A percentile compares a stretch with the other conserved stretches of the same genome.
phyloP scores from a whole-genome alignment of 2,113 vertebrate species.

The Lophochroa leadbeateri region DNA sequence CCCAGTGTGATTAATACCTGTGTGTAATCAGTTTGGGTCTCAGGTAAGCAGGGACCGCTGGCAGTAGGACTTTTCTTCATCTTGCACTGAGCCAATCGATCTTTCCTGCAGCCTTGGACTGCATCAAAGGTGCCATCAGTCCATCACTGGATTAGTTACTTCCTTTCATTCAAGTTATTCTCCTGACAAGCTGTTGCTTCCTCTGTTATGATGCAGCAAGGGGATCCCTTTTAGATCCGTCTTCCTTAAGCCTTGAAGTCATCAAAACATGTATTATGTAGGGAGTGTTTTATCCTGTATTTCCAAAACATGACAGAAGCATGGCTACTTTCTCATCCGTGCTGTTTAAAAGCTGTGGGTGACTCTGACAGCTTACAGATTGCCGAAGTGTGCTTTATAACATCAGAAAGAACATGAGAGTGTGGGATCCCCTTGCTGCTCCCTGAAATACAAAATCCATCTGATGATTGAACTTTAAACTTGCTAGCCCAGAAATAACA shows the following conservation, averaged over 20 bases:
- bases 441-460: not conserved
- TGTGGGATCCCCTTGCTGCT: not conserved
- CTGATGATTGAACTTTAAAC: constrained; percentile 4
- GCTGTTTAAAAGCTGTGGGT: not conserved
- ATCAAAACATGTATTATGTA: constrained; percentile 38
- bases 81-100: not conserved
- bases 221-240: not conserved
- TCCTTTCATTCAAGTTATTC: not conserved
- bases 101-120: not conserved
- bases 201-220: not conserved
- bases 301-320: constrained; percentile 38
- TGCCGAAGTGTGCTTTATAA: not conserved
- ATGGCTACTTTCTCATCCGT: not conserved
- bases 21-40: not conserved
- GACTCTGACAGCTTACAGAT: not conserved
- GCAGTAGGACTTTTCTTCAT: not conserved
- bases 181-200: not conserved
- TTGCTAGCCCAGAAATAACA: not conserved
- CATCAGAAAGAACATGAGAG: not conserved
- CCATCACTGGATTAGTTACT: not conserved
- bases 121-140: not conserved
- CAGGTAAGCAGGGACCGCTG: rapidly evolving
- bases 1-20: not conserved
- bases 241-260: constrained; percentile 26
- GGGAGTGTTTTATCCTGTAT: constrained; percentile 27